phyloP scores from a whole-genome alignment of 2,888 invertebrate genomes.

The Cephus pygmeus region DNA sequence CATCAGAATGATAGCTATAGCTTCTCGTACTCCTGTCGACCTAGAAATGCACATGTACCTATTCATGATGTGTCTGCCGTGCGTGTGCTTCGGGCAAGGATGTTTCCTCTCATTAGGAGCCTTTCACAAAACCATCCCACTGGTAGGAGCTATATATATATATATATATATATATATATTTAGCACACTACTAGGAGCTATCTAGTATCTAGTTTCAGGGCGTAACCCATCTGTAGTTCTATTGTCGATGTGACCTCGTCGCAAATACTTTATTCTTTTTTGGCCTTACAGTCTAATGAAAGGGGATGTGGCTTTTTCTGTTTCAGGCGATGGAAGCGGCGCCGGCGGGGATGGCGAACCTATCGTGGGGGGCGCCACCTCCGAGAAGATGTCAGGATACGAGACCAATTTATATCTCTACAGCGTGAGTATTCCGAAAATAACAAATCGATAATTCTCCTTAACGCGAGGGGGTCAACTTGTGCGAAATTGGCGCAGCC shows the following conservation, averaged over 20 bases:
- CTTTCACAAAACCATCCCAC: not conserved
- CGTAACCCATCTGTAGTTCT: not conserved
- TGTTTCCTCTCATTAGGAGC: not conserved
- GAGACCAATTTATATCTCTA: conserved; percentile 90
- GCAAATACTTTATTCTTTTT: not conserved
- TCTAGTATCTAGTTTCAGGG: not conserved
- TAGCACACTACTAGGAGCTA: not conserved
- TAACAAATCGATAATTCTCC: not conserved
- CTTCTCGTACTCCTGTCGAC: not conserved
- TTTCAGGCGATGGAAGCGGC: conserved; percentile 71
- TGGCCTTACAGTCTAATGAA: not conserved
- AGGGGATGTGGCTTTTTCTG: conserved; percentile 13
- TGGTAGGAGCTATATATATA: not conserved
- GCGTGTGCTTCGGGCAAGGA: not conserved
- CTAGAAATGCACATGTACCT: not conserved
- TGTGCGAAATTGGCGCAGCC: not conserved
- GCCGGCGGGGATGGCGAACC: conserved; percentile 76
- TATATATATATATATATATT: not conserved
- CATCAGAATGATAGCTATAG: not conserved
- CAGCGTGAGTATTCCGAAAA: conserved; percentile 72
- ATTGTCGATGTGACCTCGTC: not conserved
- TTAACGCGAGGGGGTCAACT: not conserved
- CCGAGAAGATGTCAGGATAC: conserved; percentile 78
- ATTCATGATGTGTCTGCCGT: not conserved
- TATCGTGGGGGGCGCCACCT: conserved; percentile 73